Evolutionary conservation across 2,888 invertebrate genomes (phyloP), one percentile per base, ranked within the genome.

Genomic region (Bursaphelenchus okinawaensis): DNA sequence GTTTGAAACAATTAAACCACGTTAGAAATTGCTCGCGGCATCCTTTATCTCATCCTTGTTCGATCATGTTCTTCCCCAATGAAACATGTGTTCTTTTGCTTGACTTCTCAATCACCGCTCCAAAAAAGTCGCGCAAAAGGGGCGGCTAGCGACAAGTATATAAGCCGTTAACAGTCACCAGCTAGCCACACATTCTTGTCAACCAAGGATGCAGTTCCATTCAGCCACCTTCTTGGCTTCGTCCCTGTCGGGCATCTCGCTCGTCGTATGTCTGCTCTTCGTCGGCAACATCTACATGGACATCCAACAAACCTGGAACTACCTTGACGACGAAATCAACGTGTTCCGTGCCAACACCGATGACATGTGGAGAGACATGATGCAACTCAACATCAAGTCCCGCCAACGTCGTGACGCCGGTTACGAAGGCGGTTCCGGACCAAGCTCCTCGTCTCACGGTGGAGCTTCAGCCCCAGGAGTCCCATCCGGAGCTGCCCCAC

Each of bases 281-380:
- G 74, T 81, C 71, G 68, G 69, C 51, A 72, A 70, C 65, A 81
- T 81, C 68, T 80, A 77, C 72, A 66, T 70, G 16, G 80, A 81
- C 55, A 79, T 81, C 22, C 68, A 70, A 31, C 70, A 68, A 29
- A 76, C 79, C 67, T 78, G 77, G 75, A 66, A 60, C 20, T 75
- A 77, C 68, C 69, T 81, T 52, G 81, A 81, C 57, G 50, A 69
- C 16, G 82, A 81, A 66, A 82, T 81, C 68, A 71, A 59, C 40
- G 62, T 59, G 7, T 81, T 82, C 75, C 74, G 75, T 22, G 61
- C 64, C 26, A 68, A 71, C 19, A 79, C 81, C 28, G 77, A 81
- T 58, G 79, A 77, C 64, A 66, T 81, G 65, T 82, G 81, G 81
- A 64, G 68, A 26, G 81, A 81, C 62, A 75, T 81, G 69, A 72